Evolutionary conservation across 2,888 invertebrate species (phyloP), one percentile per base, ranked within the genome.

Genomic region (Eupithecia tripunctaria): DNA sequence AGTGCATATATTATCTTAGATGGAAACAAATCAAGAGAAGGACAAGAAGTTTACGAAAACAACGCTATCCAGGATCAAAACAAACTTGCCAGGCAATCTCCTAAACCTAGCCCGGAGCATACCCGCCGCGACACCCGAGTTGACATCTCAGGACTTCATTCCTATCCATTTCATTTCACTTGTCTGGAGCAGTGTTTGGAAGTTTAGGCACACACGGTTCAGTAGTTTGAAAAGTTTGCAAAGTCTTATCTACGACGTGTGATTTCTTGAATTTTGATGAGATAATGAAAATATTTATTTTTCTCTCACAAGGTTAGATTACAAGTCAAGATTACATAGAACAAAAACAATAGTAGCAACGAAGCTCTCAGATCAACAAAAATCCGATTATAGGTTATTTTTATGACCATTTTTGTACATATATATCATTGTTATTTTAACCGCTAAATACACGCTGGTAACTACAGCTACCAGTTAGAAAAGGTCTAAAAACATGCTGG

Each of bases 131-230:
- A 72, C 77, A 71, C 75, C 76, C 78, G 81, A 84, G 74, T 77
- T 85, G 87, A 89, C 89, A 86, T 88, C 87, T 88, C 88, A 82
- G 83, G 84, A 88, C 83, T 87, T 87, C 88, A 85, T 86, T 90
- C 89, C 89, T 88, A 89, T 91, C 89, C 87, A 89, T 91, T 91
- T 91, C 90, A 91, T 90, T 91, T 90, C 88, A 87, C 85, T 90
- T 89, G 90, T 90, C 91, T 88, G 82, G 82, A 85, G 81, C 87
- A 86, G 85, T 86, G 87, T 86, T 88, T 81, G 83, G 78, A 72
- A 67, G 64, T 73, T 68, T 21, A 21, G 21, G 18, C 32, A 84
- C 80, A 85, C 76, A 91, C 80, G 43, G 83, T 0, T 8, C 12
- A 3, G 36, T 2, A 63, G n/a, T 3, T 63, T 32, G 29, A 10